Evolutionary conservation across 2,113 vertebrate species (phyloP), one percentile per base, ranked within the genome.

Genomic region (Desmodus rotundus): DNA sequence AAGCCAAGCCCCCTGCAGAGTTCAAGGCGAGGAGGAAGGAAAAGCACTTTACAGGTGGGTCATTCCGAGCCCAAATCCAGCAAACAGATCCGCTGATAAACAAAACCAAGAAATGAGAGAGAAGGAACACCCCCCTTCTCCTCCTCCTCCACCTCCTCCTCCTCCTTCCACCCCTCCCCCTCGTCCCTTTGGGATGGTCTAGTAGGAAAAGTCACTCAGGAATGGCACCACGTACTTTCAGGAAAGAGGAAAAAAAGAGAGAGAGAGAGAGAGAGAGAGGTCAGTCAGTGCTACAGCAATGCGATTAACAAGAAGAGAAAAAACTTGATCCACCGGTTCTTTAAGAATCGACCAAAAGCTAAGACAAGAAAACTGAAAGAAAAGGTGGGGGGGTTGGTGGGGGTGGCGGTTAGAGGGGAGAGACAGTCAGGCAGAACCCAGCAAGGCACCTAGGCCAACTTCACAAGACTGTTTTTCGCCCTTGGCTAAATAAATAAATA

Each of bases 251-350:
- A 98, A 93, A 97, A 97, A 36, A 93, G n/a, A 41, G 65, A 47
- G 19, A 78, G 65, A 13, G n/a, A 22, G 45, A 9, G 19, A 14
- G 74, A 38, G 88, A 97, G 98, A 98, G 98, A 98, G 98, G 98
- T 98, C 98, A 98, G 98, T 98, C 98, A 97, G 98, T 98, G 98
- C 98, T 97, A 97, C 97, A 98, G 98, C 98, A 98, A 98, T 98
- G 98, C 97, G 98, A 98, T 98, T 98, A 99, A 99, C 98, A 96
- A 98, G 98, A 98, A 99, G 98, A 98, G 98, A 99, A 98, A 98
- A 99, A 99, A 99, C 99, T 99, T 99, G 99, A 99, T 99, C 98
- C 99, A 99, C 99, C 99, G 99, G 99, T 99, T 99, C 99, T 98
- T 99, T 98, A 98, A 99, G 98, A 98, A 98, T 98, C 98, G 97